Evolutionary conservation across 53 echinoderm and acorn worm genomes (phyloP), one percentile per base, ranked within the genome.

Genomic region (Astropecten irregularis): DNA sequence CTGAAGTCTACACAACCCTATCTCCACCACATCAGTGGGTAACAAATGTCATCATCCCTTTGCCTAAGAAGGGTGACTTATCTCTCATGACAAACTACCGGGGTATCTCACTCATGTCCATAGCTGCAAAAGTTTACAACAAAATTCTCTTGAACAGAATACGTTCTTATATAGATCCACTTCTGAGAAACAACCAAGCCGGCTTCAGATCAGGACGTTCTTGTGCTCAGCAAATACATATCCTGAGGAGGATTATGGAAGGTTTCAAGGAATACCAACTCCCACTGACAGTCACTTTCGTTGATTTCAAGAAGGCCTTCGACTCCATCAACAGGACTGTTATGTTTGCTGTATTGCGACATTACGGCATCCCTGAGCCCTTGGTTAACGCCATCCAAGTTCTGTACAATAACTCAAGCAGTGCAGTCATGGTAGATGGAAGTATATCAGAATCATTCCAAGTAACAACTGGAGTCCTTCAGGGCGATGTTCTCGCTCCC

Each of bases 51-150:
- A 74, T 86, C 22, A 76, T 65, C 4, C 84, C 59, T 3, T 16
- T 59, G 9, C 56, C 59, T 3, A 68, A 68, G 35, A 51, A 82
- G 46, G 83, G 66, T 16, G 71, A 71, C 61, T 59, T 69, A 28
- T 44, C 40, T 31, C 37, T 71, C 22, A 84, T 72, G 73, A 70
- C 42, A 20, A 72, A 71, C 25, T 61, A 84, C 30, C 36, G 85
- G 34, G 47, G 85, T 8, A 71, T 84, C 15, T 55, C 85, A 26
- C 85, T 59, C 48, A 84, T 71, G 85, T 84, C 85, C 20, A 49
- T 72, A 14, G 33, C 85, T 23, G 85, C 72, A 3, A 72, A 84
- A 34, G 59, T 84, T 3, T 85, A 74, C 76, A 73, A 85, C 74
- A 74, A 85, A 64, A 64, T 85, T 34, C 22, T 86, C 11, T 19